Evolutionary conservation across 2,797 vertebrate genomes (phyloP).

Genomic region (Meriones psammophilus): DNA sequence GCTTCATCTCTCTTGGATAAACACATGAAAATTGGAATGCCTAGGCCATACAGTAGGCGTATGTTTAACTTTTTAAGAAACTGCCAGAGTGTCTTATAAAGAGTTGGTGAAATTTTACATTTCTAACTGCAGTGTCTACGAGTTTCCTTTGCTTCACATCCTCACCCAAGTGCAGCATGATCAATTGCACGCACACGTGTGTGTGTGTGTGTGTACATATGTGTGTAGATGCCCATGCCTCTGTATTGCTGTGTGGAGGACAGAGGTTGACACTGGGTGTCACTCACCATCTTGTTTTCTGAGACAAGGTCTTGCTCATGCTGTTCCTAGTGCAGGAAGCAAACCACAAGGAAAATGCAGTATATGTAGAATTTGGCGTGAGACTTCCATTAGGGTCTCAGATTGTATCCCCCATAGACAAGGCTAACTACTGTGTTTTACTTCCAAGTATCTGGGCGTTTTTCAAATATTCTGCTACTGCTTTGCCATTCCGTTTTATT

Average conservation of each 20-base stretch:
- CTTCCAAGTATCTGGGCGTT: conserved; percentile 51
- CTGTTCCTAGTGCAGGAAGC: not conserved
- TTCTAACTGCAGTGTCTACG: not conserved
- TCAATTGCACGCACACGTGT: not conserved
- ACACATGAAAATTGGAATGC: not conserved
- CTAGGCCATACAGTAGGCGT: not conserved
- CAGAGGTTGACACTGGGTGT: not conserved
- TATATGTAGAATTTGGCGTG: not conserved
- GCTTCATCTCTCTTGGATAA: conserved; percentile 47
- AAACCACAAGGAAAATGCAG: not conserved
- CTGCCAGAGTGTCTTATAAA: not conserved
- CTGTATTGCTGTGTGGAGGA: not conserved
- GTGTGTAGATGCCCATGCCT: not conserved
- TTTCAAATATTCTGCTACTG: not conserved
- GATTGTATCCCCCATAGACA: not conserved
- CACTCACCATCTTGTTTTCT: not conserved
- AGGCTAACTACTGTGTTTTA: not conserved
- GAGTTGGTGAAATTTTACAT: conserved; percentile 20
- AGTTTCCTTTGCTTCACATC: not conserved
- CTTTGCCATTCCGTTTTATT: conserved; percentile 39
- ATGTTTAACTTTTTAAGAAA: conserved; percentile 59
- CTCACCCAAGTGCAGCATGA: not conserved
- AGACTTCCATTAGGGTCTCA: not conserved
- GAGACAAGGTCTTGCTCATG: not conserved
- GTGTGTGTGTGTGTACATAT: not conserved